A percentile compares a stretch with the other conserved stretches of the same genome.
phyloP scores from a whole-genome alignment of 2,888 invertebrate species.

The Rosalia funebris region DNA sequence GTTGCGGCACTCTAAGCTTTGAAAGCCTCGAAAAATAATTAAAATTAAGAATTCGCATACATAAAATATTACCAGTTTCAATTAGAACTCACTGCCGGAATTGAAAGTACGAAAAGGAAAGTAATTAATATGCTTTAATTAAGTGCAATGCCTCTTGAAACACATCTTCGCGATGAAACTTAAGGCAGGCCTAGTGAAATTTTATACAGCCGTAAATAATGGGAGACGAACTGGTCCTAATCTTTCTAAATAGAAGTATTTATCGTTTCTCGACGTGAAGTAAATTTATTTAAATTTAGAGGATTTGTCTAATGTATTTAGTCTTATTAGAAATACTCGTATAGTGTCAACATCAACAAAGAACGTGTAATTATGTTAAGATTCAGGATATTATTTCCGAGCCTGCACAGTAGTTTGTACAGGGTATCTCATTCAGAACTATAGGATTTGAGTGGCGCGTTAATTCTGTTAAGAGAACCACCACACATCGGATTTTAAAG shows the following conservation, averaged over 20 bases:
- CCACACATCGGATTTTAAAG: too few relatives aligned
- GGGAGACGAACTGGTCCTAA: background rate
- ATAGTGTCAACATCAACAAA: too few relatives aligned
- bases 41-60: constrained; percentile 26
- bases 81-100: constrained; percentile 5
- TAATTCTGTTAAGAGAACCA: too few relatives aligned
- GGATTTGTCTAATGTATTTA: too few relatives aligned
- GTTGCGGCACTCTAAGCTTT: constrained; percentile 8
- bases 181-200: background rate
- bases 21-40: constrained; percentile 18
- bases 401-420: too few relatives aligned
- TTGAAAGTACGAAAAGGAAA: constrained; percentile 4
- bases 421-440: too few relatives aligned
- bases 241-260: too few relatives aligned
- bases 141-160: background rate
- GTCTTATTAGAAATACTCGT: too few relatives aligned
- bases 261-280: background rate
- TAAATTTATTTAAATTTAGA: background rate
- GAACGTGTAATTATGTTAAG: too few relatives aligned
- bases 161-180: background rate
- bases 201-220: background rate
- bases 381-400: too few relatives aligned
- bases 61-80: constrained; percentile 18
- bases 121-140: constrained; percentile 13
- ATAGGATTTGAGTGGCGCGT: too few relatives aligned